Evolutionary conservation across 2,113 vertebrate genomes (phyloP), one percentile per base, ranked within the genome.

Genomic region (Gobiocypris rarus): DNA sequence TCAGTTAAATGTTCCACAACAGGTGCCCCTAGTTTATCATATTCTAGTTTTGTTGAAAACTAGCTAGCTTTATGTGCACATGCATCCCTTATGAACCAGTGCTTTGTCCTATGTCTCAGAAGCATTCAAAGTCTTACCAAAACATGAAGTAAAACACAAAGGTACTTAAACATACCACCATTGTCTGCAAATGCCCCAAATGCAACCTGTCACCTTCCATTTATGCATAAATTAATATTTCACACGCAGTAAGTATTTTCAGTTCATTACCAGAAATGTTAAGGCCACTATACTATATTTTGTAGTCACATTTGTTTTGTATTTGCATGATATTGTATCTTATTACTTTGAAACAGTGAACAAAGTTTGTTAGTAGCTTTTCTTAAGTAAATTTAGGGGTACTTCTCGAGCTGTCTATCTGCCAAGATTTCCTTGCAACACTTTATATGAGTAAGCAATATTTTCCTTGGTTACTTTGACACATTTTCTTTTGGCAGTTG

Each of bases 201-300:
- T 76, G 15, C 74, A 82, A 84, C 82, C 81, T 86, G 69, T 81
- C 83, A 67, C 73, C 79, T 34, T 91, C 89, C 84, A 54, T 58
- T 38, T 84, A 78, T 34, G 83, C 84, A 43, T 56, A 77, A n/a
- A 41, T 24, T n/a, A 80, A 14, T 82, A 87, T 87, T 80, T 92
- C 88, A 91, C 91, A 92, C 89, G 92, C 91, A 92, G 93, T 94
- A 92, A 93, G 93, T 93, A 93, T 90, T 88, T 90, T 90, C 87
- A 91, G 26, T 58, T 34, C 14, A 52, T 52, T 56, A 22, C 15
- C 28, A 31, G 65, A 17, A 22, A 56, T n/a, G 5, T 43, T 13
- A 31, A 54, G 41, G 74, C 4, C n/a, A 13, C 38, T 11, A 24
- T 38, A 38, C 38, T 38, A 7, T 38, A 7, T 41, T 83, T 56